Evolutionary conservation across 2,888 invertebrate species (phyloP).

Genomic region (Orthonychiurus folsomi): DNA sequence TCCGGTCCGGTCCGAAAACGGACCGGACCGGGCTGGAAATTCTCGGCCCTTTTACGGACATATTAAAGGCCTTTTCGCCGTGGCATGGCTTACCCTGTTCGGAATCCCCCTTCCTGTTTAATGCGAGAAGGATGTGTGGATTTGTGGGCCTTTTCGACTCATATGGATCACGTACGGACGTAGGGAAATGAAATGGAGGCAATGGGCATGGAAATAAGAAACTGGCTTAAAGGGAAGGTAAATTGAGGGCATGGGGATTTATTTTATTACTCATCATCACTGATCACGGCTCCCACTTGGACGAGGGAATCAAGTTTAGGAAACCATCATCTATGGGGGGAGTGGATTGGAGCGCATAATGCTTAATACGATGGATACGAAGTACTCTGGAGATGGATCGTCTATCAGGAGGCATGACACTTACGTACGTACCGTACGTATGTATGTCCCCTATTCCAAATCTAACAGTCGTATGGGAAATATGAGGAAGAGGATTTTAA

Average conservation of each 20-base stretch:
- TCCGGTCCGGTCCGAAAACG: too few relatives aligned
- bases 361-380: not conserved
- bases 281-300: constrained; percentile 25
- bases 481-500: constrained; percentile 28
- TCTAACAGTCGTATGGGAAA: too few relatives aligned
- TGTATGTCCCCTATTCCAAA: too few relatives aligned
- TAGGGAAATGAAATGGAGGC: constrained; percentile 16
- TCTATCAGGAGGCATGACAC: too few relatives aligned
- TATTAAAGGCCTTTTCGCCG: constrained; percentile 26
- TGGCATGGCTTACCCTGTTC: too few relatives aligned
- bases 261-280: constrained; percentile 38
- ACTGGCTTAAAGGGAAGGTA: constrained; percentile 23
- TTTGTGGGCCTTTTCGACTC: constrained; percentile 2
- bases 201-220: constrained; percentile 24
- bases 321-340: too few relatives aligned
- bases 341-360: not conserved
- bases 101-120: too few relatives aligned
- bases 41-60: too few relatives aligned
- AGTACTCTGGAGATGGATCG: not conserved
- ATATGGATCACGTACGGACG: not conserved
- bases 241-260: constrained; percentile 20
- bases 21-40: too few relatives aligned
- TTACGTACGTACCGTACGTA: too few relatives aligned
- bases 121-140: too few relatives aligned
- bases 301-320: not conserved